Conservation (phyloP, 2,888 invertebrate genomes). For the Linnaemya vulpina region DNA sequence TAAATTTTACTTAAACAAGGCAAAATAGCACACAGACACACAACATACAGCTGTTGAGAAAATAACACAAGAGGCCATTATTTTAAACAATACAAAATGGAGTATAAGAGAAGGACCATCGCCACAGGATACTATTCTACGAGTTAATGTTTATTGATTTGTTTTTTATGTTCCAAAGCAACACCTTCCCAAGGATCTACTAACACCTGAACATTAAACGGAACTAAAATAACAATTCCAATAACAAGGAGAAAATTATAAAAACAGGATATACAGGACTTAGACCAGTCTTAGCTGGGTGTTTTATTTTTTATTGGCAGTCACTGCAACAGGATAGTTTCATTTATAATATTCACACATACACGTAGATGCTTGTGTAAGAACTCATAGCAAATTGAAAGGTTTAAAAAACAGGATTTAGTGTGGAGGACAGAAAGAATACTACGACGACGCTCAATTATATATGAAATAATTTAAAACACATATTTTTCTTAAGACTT, state of each 20-base stretch:
- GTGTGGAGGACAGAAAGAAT: background rate
- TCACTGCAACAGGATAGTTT: background rate
- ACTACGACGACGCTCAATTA: background rate
- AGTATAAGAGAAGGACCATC: constrained; percentile 15
- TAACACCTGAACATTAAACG: constrained; percentile 1
- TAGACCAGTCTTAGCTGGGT: background rate
- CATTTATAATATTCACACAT: constrained; percentile 6
- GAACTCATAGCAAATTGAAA: constrained; percentile 3
- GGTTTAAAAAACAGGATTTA: constrained; percentile 27
- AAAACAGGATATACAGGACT: constrained; percentile 22
- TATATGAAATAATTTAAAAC: background rate
- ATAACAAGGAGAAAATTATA: constrained; percentile 6
- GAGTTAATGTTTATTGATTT: constrained; percentile 29
- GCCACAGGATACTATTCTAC: constrained; percentile 1
- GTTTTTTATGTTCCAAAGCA: background rate
- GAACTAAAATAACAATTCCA: constrained; percentile 23
- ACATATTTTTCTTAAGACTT: background rate
- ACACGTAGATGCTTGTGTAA: constrained; percentile 3
- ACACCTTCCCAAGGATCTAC: constrained; percentile 18
- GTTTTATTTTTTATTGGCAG: background rate
- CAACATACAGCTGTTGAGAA: constrained; percentile 6
- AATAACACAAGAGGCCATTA: constrained; percentile 48
- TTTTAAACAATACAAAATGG: constrained; percentile 57
- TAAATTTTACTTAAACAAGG: constrained; percentile 77
- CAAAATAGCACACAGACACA: constrained; percentile 21